phyloP scores from a whole-genome alignment of 2,888 invertebrate genomes.

The Lypha dubia region DNA sequence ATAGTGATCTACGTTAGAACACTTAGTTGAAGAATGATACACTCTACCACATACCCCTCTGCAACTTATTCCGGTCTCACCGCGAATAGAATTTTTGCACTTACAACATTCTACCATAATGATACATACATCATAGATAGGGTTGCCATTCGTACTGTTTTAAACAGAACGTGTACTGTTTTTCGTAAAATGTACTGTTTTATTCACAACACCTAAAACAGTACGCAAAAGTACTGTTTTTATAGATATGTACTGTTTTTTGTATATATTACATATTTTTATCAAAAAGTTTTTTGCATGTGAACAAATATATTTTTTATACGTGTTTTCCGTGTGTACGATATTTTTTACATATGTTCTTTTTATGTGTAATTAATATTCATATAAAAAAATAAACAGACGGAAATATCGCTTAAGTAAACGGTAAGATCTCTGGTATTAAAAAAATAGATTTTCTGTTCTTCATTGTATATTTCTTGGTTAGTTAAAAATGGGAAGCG shows the following conservation, averaged over 20 bases:
- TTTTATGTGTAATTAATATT: conserved; percentile 3
- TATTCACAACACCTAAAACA: too few species aligned
- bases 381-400: background rate
- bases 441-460: conserved; percentile 4
- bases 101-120: too few species aligned
- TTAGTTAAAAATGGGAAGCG: background rate
- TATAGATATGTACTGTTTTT: background rate
- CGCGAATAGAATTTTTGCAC: too few species aligned
- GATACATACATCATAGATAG: too few species aligned
- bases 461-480: conserved; percentile 9
- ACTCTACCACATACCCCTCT: too few species aligned
- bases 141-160: too few species aligned
- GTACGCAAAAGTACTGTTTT: too few species aligned
- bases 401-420: background rate
- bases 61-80: too few species aligned
- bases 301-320: background rate
- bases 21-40: too few species aligned
- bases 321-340: background rate
- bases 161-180: too few species aligned
- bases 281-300: conserved; percentile 1
- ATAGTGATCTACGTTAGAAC: too few species aligned
- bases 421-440: conserved; percentile 7
- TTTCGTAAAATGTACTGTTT: too few species aligned
- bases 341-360: conserved; percentile 1
- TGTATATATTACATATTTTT: background rate